phyloP scores from a whole-genome alignment of 2,797 vertebrate genomes.

The Astyanax mexicanus region DNA sequence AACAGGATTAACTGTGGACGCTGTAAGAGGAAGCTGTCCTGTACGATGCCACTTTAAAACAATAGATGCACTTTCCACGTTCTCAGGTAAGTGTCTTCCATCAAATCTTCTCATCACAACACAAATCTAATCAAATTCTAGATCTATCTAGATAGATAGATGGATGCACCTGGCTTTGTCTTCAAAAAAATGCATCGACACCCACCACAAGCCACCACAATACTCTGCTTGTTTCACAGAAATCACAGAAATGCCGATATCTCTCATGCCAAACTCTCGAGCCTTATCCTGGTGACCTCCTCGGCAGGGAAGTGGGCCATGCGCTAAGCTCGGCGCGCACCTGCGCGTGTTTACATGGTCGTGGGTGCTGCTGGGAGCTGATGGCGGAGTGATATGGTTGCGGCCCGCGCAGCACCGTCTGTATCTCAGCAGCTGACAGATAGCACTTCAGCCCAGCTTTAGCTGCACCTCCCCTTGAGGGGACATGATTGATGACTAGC shows the following conservation, averaged over 20 bases:
- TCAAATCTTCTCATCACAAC: not conserved
- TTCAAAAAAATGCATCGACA: conserved; percentile 41
- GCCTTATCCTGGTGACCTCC: conserved; percentile 47
- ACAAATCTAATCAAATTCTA: too few species aligned
- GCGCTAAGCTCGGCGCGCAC: conserved; percentile 63
- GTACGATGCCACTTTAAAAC: too few species aligned
- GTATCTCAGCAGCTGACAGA: conserved; percentile 81
- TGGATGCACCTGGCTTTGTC: conserved; percentile 32
- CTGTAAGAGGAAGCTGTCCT: too few species aligned
- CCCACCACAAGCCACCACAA: conserved; percentile 25
- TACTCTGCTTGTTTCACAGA: too few species aligned
- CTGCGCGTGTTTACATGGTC: conserved; percentile 81
- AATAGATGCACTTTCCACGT: not conserved
- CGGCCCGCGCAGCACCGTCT: conserved; percentile 63
- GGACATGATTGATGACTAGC: conserved; percentile 85
- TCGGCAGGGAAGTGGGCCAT: conserved; percentile 40
- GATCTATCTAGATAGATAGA: conserved; percentile 30
- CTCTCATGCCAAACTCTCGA: conserved; percentile 28
- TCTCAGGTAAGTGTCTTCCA: conserved; percentile 28
- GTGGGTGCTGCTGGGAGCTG: conserved; percentile 73
- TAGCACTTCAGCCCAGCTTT: conserved; percentile 85
- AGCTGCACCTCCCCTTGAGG: conserved; percentile 83
- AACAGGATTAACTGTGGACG: too few species aligned
- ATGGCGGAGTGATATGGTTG: conserved; percentile 74
- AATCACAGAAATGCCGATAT: not conserved